Conservation (phyloP, 2,113 vertebrate genomes). For the Nymphicus hollandicus region DNA sequence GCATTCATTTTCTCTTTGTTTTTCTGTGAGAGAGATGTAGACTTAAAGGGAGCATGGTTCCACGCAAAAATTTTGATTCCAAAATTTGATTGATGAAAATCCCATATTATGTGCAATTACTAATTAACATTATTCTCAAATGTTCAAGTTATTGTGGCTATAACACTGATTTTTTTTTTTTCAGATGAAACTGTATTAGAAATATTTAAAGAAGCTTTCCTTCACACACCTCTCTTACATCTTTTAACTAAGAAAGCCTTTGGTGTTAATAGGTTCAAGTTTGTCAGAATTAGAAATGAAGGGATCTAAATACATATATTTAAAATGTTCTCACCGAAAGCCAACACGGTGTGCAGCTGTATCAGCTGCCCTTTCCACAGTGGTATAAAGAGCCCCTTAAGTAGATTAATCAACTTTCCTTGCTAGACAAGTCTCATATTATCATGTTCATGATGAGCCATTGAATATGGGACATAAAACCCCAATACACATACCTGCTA, state of each 20-base stretch:
- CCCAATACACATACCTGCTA: not conserved
- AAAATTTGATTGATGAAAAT: not conserved
- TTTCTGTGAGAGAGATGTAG: not conserved
- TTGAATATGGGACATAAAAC: not conserved
- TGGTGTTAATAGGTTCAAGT: not conserved
- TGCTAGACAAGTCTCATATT: not conserved
- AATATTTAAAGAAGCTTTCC: constrained; percentile 18
- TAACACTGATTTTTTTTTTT: not conserved
- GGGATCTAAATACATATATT: not conserved
- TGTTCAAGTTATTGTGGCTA: not conserved
- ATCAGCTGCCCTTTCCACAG: not conserved
- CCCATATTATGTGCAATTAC: not conserved
- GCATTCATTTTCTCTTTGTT: not conserved
- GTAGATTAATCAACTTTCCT: not conserved
- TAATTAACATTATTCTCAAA: constrained; percentile 19
- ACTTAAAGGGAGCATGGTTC: not conserved
- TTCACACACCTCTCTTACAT: not conserved
- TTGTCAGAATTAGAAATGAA: not conserved
- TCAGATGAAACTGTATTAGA: not conserved
- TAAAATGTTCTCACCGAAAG: not conserved
- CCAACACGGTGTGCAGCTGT: not conserved
- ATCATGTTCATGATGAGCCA: not conserved
- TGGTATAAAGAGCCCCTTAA: not conserved
- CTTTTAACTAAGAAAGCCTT: constrained; percentile 12
- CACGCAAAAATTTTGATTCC: not conserved